These are phyloP conservation scores for Sogatella furcifera DNA, from an alignment of 1,140 invertebrate species.

Conservation along the genomic window DNA sequence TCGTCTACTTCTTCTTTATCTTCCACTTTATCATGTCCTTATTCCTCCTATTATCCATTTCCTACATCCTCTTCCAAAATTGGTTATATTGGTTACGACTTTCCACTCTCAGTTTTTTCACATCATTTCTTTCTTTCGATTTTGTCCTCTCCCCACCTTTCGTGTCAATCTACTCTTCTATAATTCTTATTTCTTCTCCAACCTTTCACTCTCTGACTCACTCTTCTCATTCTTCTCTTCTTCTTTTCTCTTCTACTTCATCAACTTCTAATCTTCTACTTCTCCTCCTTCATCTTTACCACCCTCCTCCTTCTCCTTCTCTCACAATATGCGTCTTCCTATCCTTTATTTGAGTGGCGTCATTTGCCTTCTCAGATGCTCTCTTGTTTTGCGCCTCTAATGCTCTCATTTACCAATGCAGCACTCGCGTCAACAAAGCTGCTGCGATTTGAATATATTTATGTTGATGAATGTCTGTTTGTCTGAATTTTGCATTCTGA, in stretches of 20 bases:
- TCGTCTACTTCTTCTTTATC: neutral
- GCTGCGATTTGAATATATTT: too few relatives aligned
- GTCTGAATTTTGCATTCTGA: neutral
- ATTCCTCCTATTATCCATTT: neutral
- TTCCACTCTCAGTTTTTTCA: too few relatives aligned
- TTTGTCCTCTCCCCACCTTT: too few relatives aligned
- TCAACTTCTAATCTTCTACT: too few relatives aligned
- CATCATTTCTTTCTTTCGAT: too few relatives aligned
- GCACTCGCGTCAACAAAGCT: neutral
- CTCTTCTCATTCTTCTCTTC: neutral
- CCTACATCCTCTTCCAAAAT: too few relatives aligned
- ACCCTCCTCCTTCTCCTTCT: too few relatives aligned
- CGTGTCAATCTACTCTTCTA: neutral
- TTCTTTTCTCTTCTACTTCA: neutral
- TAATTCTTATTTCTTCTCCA: neutral
- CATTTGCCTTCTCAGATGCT: neutral
- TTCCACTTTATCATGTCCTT: conserved; percentile 24
- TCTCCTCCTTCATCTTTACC: too few relatives aligned
- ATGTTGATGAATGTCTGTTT: too few relatives aligned
- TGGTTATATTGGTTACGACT: too few relatives aligned
- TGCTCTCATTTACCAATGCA: neutral
- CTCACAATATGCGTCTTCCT: too few relatives aligned
- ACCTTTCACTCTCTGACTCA: neutral
- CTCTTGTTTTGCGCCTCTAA: neutral
- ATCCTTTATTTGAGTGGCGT: conserved; percentile 6